Evolutionary conservation across 1,140 invertebrate genomes (phyloP).

Genomic region (Nebria ingens): DNA sequence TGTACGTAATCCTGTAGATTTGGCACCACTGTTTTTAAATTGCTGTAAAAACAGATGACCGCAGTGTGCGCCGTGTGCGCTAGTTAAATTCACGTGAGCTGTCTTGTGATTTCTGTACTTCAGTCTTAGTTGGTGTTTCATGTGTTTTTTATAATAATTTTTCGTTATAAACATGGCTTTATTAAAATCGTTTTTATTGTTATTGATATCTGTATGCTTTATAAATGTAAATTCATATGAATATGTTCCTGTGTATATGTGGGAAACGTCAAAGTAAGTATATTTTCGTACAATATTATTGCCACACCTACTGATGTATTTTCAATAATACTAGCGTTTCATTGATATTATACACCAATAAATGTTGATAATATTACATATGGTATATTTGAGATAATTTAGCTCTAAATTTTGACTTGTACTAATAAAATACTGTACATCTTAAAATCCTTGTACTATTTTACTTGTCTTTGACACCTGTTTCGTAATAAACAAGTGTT

Average conservation of each 20-base stretch:
- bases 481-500: no score
- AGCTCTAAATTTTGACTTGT: no score
- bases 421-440: no score
- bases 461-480: no score
- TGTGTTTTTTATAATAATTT: slow-evolving; percentile 6
- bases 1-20: no score
- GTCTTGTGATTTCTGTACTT: background rate
- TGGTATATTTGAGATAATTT: no score
- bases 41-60: background rate
- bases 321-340: no score
- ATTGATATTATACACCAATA: no score
- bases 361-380: no score
- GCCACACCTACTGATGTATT: slow-evolving; percentile 13
- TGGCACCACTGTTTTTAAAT: background rate
- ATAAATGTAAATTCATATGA: slow-evolving; percentile 16
- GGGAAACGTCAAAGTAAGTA: slow-evolving; percentile 29
- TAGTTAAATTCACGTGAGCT: slow-evolving; percentile 1
- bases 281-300: slow-evolving; percentile 14
- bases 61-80: background rate
- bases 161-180: slow-evolving; percentile 16
- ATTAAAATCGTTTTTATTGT: slow-evolving; percentile 9
- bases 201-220: slow-evolving; percentile 14
- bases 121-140: background rate
- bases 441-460: no score
- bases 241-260: slow-evolving; percentile 32